Conservation (phyloP, 2,113 vertebrate genomes). For the Rattus norvegicus region GRCr8 NC_086032.1:35068001-35068500, state of each 20-base stretch:
- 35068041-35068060: no score
- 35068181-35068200: conserved; percentile 26
- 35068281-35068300: not conserved
- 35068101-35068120: not conserved
- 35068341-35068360: not conserved
- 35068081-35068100: not conserved
- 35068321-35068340: not conserved
- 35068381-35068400: not conserved
- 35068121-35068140: not conserved
- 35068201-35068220: not conserved
- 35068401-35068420: not conserved
- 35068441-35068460: not conserved
- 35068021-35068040: no score
- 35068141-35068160: not conserved
- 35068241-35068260: conserved; percentile 22
- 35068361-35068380: not conserved
- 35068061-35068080: no score
- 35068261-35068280: not conserved
- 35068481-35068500: not conserved
- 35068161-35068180: not conserved
- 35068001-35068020: no score
- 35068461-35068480: not conserved
- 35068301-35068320: not conserved
- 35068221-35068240: conserved; percentile 3
- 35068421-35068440: conserved; percentile 38